Base-by-base conservation (phyloP, 2,888 invertebrate species). In the Volucella inanis region DNA sequence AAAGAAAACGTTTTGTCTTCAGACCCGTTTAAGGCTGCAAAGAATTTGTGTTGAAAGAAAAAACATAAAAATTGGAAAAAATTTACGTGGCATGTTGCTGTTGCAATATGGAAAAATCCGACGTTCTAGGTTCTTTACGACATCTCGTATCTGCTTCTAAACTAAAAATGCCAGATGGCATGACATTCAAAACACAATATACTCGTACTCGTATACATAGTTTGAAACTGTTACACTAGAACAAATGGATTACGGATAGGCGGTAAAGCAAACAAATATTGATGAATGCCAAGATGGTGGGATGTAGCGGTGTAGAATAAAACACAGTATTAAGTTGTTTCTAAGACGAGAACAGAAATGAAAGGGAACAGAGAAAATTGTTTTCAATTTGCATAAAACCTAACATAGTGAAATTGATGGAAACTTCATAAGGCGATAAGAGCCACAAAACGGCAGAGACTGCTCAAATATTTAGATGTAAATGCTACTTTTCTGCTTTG, bases 11-110 rank as follows among this genome's bases (percentile, higher is more conserved):
- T 49, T 62, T 50, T 74, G 67, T 64, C 62, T 78, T 52, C 45
- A 68, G 68, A 83, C 78, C 83, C 72, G 67, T 74, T 78, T 78
- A 78, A 68, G 78, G 57, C 68, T 78, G 61, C 41, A 43, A 39
- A 54, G 68, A 62, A 77, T 82, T 71, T 67, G 59, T 67, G 59
- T 41, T 55, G 55, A 82, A 62, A 55, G 67, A 77, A 77, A 50
- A 78, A 64, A 49, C 43, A 57, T n/a, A 70, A 45, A 47, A 70
- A 50, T 4, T 70, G 14, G 45, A 8, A 18, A 47, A 31, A 31
- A 31, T 31, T 31, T 49, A n/a, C 55, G 54, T 77, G 39, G 50
- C 67, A 47, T 57, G 31, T 22, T 67, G 43, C 39, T 72, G 67
- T 75, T 72, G 65, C 43, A 65, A 68, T 64, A 68, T 50, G 31